Percentiles rank a stretch among this genome's conserved stretches.
These are phyloP conservation scores for Caenorhabditis tropicalis DNA, from an alignment of 1,140 invertebrate species.

Conservation along the genomic window DNA sequence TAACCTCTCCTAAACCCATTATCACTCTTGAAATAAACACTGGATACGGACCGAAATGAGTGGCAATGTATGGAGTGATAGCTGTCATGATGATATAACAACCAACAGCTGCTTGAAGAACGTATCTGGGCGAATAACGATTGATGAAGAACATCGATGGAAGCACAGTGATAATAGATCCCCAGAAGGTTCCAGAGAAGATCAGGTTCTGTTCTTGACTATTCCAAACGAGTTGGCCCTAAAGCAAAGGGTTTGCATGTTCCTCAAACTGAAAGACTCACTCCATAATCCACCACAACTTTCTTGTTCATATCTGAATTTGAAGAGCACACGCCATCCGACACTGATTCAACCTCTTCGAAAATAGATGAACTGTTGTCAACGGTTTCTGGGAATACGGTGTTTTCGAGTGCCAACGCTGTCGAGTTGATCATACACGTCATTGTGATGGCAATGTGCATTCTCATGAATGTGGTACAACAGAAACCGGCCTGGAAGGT, in stretches of 20 bases:
- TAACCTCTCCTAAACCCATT: conserved; percentile 59
- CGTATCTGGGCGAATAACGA: conserved; percentile 52
- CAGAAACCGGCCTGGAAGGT: conserved; percentile 53
- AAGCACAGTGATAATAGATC: conserved; percentile 56
- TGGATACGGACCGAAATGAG: conserved; percentile 47
- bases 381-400: background rate
- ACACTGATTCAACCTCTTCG: background rate
- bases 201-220: conserved; percentile 55
- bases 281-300: conserved; percentile 63
- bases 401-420: conserved; percentile 40
- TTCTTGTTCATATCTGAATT: background rate
- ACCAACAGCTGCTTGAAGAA: conserved; percentile 50
- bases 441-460: conserved; percentile 64
- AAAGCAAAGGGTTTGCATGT: background rate
- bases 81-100: conserved; percentile 55
- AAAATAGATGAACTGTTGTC: background rate
- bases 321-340: background rate
- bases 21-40: conserved; percentile 56
- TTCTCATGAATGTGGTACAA: conserved; percentile 59
- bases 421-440: conserved; percentile 65
- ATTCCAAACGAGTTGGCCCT: conserved; percentile 59
- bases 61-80: conserved; percentile 58
- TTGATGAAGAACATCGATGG: conserved; percentile 58
- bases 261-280: conserved; percentile 52
- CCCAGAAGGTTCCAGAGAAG: conserved; percentile 62